Evolutionary conservation across 2,888 invertebrate genomes (phyloP), one percentile per base, ranked within the genome.

Genomic region (Acleris laterana): DNA sequence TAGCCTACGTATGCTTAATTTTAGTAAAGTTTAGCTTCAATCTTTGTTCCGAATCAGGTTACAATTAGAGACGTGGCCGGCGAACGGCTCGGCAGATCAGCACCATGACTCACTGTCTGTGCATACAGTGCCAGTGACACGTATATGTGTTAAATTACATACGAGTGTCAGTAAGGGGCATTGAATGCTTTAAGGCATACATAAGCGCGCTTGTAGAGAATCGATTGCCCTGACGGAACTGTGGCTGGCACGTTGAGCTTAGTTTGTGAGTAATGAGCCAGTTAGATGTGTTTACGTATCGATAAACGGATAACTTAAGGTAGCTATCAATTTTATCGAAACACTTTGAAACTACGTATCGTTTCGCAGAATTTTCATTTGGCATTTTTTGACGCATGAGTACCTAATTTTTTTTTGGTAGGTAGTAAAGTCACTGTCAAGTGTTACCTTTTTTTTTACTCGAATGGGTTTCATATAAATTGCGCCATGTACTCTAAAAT

Each of bases 41-140:
- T 62, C 55, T 62, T 62, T 62, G 62, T 62, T 62, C 48, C 20
- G 55, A 55, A 48, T 55, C 55, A 49, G 38, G 46, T 44, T 62
- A 32, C 56, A 50, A 62, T 58, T 44, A 44, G 44, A 52, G 38
- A 64, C 64, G 64, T 64, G 64, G 64, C 25, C 28, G 42, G 20
- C 53, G 59, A 49, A 19, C 42, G 53, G 42, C 17, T 32, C 59
- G 53, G 53, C 38, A 60, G 64, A 64, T 64, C 59, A 64, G 51
- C 52, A 46, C 57, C 46, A 52, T 64, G 64, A 60, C 48, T 64
- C 59, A 64, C 63, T 38, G 58, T 55, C 64, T 60, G 64, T 25
- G 5, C 22, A 38, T 49, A 38, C 38, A 38, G 38, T 38, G 38
- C 38, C 38, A 38, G 38, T 38, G 38, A 38, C 38, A 38, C 38